Evolutionary conservation across 2,113 vertebrate species (phyloP).

Genomic region (Phalacrocorax pelagicus): DNA sequence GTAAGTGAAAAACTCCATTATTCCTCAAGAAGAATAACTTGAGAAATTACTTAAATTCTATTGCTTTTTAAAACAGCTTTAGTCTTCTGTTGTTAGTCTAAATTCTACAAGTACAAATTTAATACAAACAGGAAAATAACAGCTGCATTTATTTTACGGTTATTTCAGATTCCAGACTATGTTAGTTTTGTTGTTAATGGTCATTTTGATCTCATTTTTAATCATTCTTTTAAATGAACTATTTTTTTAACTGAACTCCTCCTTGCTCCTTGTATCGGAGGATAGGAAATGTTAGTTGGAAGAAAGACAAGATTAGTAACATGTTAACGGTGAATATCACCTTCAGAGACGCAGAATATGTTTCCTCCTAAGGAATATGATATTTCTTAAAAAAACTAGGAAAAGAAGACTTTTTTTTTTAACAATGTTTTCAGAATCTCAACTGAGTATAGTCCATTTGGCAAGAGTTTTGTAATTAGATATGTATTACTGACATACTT

Average conservation of each 20-base stretch:
- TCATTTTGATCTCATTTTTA: not conserved
- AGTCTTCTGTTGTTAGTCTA: slow-evolving; percentile 8
- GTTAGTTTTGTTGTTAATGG: not conserved
- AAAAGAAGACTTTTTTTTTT: not conserved
- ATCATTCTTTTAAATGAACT: not conserved
- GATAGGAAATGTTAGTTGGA: not conserved
- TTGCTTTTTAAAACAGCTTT: slow-evolving; percentile 28
- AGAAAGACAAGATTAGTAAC: not conserved
- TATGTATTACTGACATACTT: not conserved
- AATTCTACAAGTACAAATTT: not conserved
- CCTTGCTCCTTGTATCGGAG: not conserved
- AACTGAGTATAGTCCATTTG: not conserved
- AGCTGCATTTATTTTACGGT: not conserved
- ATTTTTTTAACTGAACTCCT: not conserved
- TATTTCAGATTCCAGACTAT: not conserved
- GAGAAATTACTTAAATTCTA: not conserved
- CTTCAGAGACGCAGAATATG: not conserved
- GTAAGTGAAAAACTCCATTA: slow-evolving; percentile 79
- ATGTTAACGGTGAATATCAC: not conserved
- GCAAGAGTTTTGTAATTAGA: not conserved
- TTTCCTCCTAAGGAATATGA: not conserved
- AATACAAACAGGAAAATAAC: not conserved
- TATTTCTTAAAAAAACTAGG: not conserved
- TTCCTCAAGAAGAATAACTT: slow-evolving; percentile 56
- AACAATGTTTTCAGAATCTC: not conserved